Percentiles rank a stretch among this genome's conserved stretches.
phyloP scores from a whole-genome alignment of 2,797 vertebrate species.

The Arrhamphus sclerolepis region DNA sequence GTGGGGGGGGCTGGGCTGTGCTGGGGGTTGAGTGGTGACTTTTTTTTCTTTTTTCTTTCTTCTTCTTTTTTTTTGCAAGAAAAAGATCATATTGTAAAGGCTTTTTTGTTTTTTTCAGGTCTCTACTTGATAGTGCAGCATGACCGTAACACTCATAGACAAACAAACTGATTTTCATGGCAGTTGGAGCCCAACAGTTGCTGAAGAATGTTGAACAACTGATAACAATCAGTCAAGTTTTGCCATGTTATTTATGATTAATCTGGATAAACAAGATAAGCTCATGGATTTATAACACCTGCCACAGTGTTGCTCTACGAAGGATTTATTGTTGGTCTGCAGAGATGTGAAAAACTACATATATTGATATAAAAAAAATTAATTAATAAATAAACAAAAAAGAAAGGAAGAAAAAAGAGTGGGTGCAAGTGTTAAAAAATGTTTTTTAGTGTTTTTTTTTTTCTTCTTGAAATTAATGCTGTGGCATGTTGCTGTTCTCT shows the following conservation, averaged over 20 bases:
- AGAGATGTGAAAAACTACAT: too few relatives aligned
- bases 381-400: too few relatives aligned
- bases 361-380: too few relatives aligned
- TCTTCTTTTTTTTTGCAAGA: conserved; percentile 21
- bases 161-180: conserved; percentile 72
- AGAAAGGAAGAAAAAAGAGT: too few relatives aligned
- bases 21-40: conserved; percentile 33
- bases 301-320: background rate
- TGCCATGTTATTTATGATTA: conserved; percentile 11
- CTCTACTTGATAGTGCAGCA: conserved; percentile 48
- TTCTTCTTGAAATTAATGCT: too few relatives aligned
- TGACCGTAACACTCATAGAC: conserved; percentile 24
- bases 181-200: conserved; percentile 60
- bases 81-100: conserved; percentile 30
- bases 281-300: background rate
- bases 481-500: too few relatives aligned
- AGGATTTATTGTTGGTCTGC: too few relatives aligned
- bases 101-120: conserved; percentile 49
- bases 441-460: too few relatives aligned
- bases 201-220: conserved; percentile 35
- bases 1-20: conserved; percentile 58
- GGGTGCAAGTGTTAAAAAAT: too few relatives aligned
- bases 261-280: conserved; percentile 17
- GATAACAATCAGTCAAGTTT: conserved; percentile 37
- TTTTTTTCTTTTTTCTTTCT: conserved; percentile 7